phyloP scores from a whole-genome alignment of 2,888 invertebrate species.

The Plagiodera versicolora region DNA sequence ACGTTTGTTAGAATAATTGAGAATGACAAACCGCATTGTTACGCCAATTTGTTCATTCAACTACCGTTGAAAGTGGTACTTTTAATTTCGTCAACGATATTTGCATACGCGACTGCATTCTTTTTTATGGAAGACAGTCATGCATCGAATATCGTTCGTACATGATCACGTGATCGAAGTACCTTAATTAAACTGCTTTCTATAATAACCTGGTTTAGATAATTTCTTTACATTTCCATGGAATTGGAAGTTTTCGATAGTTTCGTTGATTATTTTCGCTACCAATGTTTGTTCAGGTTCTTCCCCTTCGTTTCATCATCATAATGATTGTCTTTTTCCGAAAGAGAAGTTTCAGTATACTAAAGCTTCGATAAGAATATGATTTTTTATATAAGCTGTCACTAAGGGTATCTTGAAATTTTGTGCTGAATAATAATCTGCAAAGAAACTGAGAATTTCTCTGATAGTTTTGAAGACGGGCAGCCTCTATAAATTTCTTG shows the following conservation, averaged over 20 bases:
- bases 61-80: constrained; percentile 19
- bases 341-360: too few relatives aligned
- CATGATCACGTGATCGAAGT: not conserved
- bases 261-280: too few relatives aligned
- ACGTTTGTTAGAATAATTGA: constrained; percentile 21
- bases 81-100: constrained; percentile 15
- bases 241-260: not conserved
- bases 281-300: too few relatives aligned
- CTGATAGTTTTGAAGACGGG: too few relatives aligned
- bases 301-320: too few relatives aligned
- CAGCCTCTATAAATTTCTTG: too few relatives aligned
- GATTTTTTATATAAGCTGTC: too few relatives aligned
- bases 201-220: not conserved
- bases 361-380: too few relatives aligned
- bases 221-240: not conserved
- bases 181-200: not conserved
- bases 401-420: too few relatives aligned
- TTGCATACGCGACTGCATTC: constrained; percentile 1
- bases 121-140: not conserved
- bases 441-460: too few relatives aligned
- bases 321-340: too few relatives aligned
- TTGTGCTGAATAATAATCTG: too few relatives aligned
- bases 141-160: not conserved
- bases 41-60: constrained; percentile 29
- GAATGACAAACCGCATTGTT: constrained; percentile 24